Evolutionary conservation across 2,888 invertebrate genomes (phyloP).

Genomic region (Synanthedon myopaeformis): DNA sequence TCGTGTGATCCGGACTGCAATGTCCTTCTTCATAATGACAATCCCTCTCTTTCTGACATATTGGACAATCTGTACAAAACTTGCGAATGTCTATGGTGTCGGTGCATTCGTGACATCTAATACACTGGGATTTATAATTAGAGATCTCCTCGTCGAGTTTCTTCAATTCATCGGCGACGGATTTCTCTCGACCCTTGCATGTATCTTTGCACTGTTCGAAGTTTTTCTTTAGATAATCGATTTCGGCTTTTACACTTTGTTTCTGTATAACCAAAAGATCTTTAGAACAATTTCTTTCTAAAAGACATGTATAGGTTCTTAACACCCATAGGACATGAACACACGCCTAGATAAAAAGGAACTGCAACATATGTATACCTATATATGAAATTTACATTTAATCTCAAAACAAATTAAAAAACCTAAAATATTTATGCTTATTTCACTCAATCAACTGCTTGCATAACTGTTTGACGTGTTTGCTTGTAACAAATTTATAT

Average conservation of each 20-base stretch:
- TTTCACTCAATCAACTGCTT: neutral
- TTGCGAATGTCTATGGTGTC: constrained; percentile 39
- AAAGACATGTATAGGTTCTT: neutral
- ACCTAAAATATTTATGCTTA: neutral
- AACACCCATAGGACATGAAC: too few species aligned
- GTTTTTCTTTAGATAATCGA: constrained; percentile 30
- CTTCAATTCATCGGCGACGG: constrained; percentile 29
- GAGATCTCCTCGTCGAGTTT: constrained; percentile 29
- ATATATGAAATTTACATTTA: neutral
- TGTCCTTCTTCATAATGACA: constrained; percentile 28
- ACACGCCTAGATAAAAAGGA: too few species aligned
- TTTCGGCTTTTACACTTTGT: constrained; percentile 34
- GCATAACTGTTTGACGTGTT: too few species aligned
- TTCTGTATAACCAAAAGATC: constrained; percentile 19
- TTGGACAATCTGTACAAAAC: constrained; percentile 48
- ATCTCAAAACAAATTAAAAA: neutral
- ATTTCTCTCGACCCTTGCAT: constrained; percentile 33
- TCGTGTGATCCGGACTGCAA: constrained; percentile 26
- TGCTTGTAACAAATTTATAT: too few species aligned
- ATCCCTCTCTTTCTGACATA: constrained; percentile 32
- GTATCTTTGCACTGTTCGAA: constrained; percentile 35
- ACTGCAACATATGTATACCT: too few species aligned
- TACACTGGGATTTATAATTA: constrained; percentile 25
- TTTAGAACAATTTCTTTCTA: neutral
- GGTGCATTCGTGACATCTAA: constrained; percentile 33